These are phyloP conservation scores for Neuroterus valhalla DNA, from an alignment of 1,140 invertebrate species.

Conservation along the genomic window DNA sequence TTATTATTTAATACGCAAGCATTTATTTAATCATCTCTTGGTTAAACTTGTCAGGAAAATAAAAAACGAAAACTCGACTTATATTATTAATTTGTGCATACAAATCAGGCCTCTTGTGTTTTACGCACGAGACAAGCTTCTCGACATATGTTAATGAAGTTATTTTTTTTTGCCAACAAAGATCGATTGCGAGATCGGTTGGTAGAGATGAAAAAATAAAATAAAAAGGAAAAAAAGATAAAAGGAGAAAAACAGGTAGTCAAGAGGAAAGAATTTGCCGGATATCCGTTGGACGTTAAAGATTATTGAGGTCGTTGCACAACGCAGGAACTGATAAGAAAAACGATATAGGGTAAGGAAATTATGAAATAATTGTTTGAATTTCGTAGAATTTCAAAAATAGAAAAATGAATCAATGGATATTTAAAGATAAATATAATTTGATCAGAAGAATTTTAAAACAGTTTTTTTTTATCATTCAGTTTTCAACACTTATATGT, in stretches of 20 bases:
- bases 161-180: constrained; percentile 6
- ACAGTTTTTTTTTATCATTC: too few relatives aligned
- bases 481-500: too few relatives aligned
- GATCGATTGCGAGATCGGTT: not conserved
- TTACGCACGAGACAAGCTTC: constrained; percentile 22
- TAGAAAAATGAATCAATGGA: too few relatives aligned
- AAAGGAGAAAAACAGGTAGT: constrained; percentile 43
- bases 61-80: not conserved
- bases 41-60: not conserved
- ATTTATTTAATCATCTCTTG: constrained; percentile 18
- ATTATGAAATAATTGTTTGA: too few relatives aligned
- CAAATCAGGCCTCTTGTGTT: constrained; percentile 17
- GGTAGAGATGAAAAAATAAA: constrained; percentile 40
- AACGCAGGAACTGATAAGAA: constrained; percentile 52
- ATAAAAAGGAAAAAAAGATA: constrained; percentile 24
- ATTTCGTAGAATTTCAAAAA: too few relatives aligned
- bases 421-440: too few relatives aligned
- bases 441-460: too few relatives aligned
- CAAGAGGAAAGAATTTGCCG: constrained; percentile 66
- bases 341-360: constrained; percentile 44
- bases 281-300: constrained; percentile 65
- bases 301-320: constrained; percentile 65
- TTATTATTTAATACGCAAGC: not conserved
- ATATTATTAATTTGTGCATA: constrained; percentile 12
- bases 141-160: constrained; percentile 27